Conservation (phyloP, 1,140 invertebrate genomes). For the Dolichoris vasculosae region DNA sequence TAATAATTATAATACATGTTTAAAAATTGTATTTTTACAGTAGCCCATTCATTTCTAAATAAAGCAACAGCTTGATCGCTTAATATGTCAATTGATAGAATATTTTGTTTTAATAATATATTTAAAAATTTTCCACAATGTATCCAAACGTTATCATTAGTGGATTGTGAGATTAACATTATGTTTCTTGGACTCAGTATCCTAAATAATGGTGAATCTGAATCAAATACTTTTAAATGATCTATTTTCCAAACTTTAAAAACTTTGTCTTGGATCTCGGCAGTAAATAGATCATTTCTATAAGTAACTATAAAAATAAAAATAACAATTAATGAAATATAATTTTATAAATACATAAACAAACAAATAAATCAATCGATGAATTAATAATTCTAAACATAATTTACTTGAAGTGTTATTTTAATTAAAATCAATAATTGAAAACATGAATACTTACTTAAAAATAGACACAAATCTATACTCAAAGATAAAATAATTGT, state of each 20-base stretch:
- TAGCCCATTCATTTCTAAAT: conserved; percentile 72
- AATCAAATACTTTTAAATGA: conserved; percentile 55
- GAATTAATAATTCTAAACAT: background rate
- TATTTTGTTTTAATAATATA: conserved; percentile 63
- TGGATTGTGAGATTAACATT: conserved; percentile 65
- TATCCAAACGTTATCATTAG: conserved; percentile 61
- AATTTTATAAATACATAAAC: background rate
- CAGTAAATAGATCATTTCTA: conserved; percentile 61
- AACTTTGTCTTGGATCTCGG: conserved; percentile 64
- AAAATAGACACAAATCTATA: conserved; percentile 66
- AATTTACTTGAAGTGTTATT: background rate
- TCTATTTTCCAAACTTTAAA: conserved; percentile 67
- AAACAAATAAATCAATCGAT: background rate
- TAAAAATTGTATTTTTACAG: conserved; percentile 58
- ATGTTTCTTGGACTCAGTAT: conserved; percentile 72
- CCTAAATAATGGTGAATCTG: conserved; percentile 60
- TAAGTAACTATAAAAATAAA: conserved; percentile 61
- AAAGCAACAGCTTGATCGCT: conserved; percentile 72
- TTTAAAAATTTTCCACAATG: conserved; percentile 64
- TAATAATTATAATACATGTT: background rate
- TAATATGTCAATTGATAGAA: conserved; percentile 68
- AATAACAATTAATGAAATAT: conserved; percentile 16
- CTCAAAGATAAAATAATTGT: conserved; percentile 63
- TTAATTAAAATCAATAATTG: conserved; percentile 33
- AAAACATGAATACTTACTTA: conserved; percentile 61